These are phyloP conservation scores for Zosterops hypoxanthus DNA, from an alignment of 2,113 vertebrate genomes.

Conservation along the genomic window DNA sequence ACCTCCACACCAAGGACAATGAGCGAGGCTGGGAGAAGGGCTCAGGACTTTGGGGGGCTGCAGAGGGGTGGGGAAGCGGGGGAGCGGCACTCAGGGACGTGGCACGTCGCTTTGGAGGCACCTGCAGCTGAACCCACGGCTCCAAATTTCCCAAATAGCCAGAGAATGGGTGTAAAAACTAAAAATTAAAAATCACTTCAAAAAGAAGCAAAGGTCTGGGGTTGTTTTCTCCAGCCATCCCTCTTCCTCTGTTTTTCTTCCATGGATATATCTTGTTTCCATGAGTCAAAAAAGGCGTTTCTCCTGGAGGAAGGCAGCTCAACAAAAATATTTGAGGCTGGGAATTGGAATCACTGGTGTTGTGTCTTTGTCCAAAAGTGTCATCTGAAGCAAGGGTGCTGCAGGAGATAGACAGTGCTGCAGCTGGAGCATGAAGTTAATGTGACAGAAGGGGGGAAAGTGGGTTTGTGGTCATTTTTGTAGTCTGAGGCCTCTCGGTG, in stretches of 20 bases:
- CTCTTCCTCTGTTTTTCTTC: background rate
- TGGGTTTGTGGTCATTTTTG: background rate
- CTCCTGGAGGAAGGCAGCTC: background rate
- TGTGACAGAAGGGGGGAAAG: background rate
- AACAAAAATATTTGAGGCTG: rapidly evolving
- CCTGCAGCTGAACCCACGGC: rapidly evolving
- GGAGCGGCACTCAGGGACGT: rapidly evolving
- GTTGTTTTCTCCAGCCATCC: background rate
- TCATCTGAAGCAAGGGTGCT: background rate
- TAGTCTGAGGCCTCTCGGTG: background rate
- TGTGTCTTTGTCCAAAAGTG: background rate
- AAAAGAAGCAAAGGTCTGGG: background rate
- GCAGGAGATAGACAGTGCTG: background rate
- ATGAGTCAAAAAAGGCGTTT: rapidly evolving
- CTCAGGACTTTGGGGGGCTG: background rate
- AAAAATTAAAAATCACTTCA: rapidly evolving
- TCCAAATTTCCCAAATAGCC: rapidly evolving
- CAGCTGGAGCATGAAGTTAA: background rate
- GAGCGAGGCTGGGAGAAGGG: background rate
- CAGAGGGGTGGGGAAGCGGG: rapidly evolving
- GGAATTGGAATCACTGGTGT: rapidly evolving
- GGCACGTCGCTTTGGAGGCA: rapidly evolving
- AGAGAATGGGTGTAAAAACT: rapidly evolving
- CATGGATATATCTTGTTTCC: background rate
- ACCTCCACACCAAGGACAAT: background rate